These are phyloP conservation scores for Pterophyllum scalare DNA, from an alignment of 2,113 vertebrate genomes.

Conservation along the genomic window DNA sequence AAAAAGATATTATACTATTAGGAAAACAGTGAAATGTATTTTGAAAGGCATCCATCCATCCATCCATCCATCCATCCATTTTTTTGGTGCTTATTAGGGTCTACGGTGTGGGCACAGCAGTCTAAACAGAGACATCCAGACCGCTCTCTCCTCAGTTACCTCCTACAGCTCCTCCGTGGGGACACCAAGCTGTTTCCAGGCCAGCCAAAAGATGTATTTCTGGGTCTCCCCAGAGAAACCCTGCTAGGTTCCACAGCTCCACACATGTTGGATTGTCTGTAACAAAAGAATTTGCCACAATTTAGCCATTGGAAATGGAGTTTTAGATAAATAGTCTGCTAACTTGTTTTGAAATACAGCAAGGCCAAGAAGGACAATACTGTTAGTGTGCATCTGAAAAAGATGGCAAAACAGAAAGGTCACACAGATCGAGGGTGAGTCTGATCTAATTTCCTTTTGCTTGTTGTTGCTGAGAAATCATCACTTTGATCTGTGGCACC, in stretches of 20 bases:
- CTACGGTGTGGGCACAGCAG: too few relatives aligned
- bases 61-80: too few relatives aligned
- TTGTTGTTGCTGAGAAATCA: slow-evolving; percentile 35
- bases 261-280: neutral
- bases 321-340: neutral
- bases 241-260: neutral
- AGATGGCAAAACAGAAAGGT: slow-evolving; percentile 10
- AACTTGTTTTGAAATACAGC: neutral
- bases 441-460: slow-evolving; percentile 50
- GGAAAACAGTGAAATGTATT: too few relatives aligned
- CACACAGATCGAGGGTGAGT: slow-evolving; percentile 15
- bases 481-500: slow-evolving; percentile 72
- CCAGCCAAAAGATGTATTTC: neutral
- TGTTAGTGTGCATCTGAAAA: neutral
- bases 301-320: neutral
- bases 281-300: neutral
- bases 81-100: too few relatives aligned
- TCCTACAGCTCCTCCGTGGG: too few relatives aligned
- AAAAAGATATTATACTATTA: too few relatives aligned
- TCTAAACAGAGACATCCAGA: too few relatives aligned
- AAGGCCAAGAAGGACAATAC: neutral
- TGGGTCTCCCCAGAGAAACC: neutral
- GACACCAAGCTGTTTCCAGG: neutral
- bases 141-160: too few relatives aligned
- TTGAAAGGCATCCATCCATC: too few relatives aligned